Evolutionary conservation across 2,113 vertebrate genomes (phyloP), one percentile per base, ranked within the genome.

Genomic region (Cebus imitator): DNA sequence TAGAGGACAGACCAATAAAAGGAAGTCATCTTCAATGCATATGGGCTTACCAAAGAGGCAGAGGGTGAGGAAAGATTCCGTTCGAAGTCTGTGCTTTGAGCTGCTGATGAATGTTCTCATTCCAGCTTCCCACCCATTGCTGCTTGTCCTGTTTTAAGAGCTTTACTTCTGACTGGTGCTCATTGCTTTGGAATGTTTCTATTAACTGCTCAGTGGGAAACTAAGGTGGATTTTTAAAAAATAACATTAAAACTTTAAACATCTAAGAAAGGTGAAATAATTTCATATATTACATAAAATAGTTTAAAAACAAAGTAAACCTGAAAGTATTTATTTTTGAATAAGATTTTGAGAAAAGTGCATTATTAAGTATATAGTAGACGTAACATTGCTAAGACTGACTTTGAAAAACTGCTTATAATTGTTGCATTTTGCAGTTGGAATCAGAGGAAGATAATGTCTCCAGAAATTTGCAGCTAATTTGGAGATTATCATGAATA

Each of bases 121-220:
- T 80, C 10, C 43, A 70, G 52, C 37, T 79, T 90, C 91, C 91
- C 57, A 81, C 78, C 64, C 64, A 73, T 81, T 45, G 16, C 88
- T 92, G 50, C 76, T 72, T 88, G 70, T 55, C 55, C 83, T 90
- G 37, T 84, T 90, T 93, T 78, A 82, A 95, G 66, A 95, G 48
- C 52, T 92, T 97, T 79, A 35, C 76, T 95, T 92, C 66, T 94
- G 40, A 91, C 21, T 8, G 66, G n/a, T 81, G 50, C 76, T 98
- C 96, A 97, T 89, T 45, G 66, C 95, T 95, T 95, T 97, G 97
- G 94, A 98, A 97, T 98, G 94, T 97, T 95, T 97, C 80, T 96
- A 57, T 84, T 94, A 97, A 95, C 79, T 72, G 11, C 81, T 84
- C 92, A 95, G 35, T 93, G 70, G 89, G 87, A 96, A 96, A 95